These are phyloP conservation scores for Epinotia demarniana DNA, from an alignment of 2,888 invertebrate species.

Conservation along the genomic window DNA sequence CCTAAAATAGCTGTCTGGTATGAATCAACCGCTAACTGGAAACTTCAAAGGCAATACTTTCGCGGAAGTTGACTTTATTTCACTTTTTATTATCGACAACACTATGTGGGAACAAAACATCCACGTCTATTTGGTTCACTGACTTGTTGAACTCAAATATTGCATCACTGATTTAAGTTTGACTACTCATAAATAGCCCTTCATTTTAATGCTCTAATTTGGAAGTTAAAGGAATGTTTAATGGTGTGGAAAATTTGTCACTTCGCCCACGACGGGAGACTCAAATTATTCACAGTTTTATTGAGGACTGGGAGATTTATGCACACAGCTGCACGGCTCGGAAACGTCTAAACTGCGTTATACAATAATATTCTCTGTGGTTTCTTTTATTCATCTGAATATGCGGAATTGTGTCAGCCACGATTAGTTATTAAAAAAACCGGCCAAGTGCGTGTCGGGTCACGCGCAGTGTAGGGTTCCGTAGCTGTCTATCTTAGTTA, in stretches of 20 bases:
- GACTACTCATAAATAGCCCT: constrained; percentile 54
- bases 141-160: constrained; percentile 3
- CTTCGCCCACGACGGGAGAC: constrained; percentile 66
- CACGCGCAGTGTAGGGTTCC: too few relatives aligned
- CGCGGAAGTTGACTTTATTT: constrained; percentile 62
- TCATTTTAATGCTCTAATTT: constrained; percentile 63
- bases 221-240: constrained; percentile 69
- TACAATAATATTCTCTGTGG: background rate
- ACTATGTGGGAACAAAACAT: constrained; percentile 22
- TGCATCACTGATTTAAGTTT: constrained; percentile 45
- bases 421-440: background rate
- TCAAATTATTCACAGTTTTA: constrained; percentile 74
- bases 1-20: constrained; percentile 72
- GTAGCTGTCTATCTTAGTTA: too few relatives aligned
- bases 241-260: constrained; percentile 81
- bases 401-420: background rate
- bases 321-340: constrained; percentile 51
- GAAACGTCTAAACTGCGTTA: constrained; percentile 45
- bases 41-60: constrained; percentile 76
- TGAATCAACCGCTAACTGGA: constrained; percentile 77
- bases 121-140: background rate
- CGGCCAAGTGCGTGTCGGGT: too few relatives aligned
- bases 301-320: constrained; percentile 65
- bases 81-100: constrained; percentile 44
- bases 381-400: background rate